These are phyloP conservation scores for Drosophila vallismaia DNA, from an alignment of 2,888 invertebrate species.

Conservation along the genomic window DNA sequence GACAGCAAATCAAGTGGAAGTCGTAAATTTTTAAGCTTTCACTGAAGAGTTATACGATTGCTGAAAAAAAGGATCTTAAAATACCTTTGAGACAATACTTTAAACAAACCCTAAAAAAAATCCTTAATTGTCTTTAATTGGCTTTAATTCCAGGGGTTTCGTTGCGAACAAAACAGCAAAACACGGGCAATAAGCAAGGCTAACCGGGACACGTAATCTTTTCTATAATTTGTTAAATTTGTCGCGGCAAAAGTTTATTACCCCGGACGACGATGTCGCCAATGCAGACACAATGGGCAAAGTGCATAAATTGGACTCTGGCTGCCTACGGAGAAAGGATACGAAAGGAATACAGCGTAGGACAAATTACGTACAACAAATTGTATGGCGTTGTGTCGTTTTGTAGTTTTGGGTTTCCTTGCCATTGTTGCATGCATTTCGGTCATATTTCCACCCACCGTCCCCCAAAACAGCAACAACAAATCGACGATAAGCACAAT, in stretches of 20 bases:
- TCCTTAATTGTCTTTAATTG: slow-evolving; percentile 55
- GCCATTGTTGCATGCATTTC: slow-evolving; percentile 62
- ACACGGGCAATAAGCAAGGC: slow-evolving; percentile 1
- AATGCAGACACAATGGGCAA: slow-evolving; percentile 65
- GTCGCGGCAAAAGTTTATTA: slow-evolving; percentile 78
- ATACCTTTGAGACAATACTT: no score
- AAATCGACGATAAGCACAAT: slow-evolving; percentile 68
- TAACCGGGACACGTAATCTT: slow-evolving; percentile 69
- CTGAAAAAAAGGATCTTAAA: no score
- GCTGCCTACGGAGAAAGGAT: slow-evolving; percentile 33
- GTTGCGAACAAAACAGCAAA: neutral
- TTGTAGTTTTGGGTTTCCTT: slow-evolving; percentile 41
- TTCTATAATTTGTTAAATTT: slow-evolving; percentile 77
- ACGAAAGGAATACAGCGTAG: slow-evolving; percentile 27
- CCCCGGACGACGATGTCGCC: slow-evolving; percentile 53
- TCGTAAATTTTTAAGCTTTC: neutral
- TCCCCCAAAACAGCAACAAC: slow-evolving; percentile 50
- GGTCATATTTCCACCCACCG: slow-evolving; percentile 63
- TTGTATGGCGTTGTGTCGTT: slow-evolving; percentile 59
- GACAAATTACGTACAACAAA: slow-evolving; percentile 75
- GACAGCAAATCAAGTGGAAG: slow-evolving; percentile 2
- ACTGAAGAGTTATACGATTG: neutral
- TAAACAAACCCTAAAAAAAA: slow-evolving; percentile 1
- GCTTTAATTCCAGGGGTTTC: slow-evolving; percentile 54
- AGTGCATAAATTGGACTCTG: slow-evolving; percentile 73